A percentile compares a stretch with the other conserved stretches of the same genome.
phyloP scores from a whole-genome alignment of 1,140 invertebrate genomes.

The Aethina tumida region DNA sequence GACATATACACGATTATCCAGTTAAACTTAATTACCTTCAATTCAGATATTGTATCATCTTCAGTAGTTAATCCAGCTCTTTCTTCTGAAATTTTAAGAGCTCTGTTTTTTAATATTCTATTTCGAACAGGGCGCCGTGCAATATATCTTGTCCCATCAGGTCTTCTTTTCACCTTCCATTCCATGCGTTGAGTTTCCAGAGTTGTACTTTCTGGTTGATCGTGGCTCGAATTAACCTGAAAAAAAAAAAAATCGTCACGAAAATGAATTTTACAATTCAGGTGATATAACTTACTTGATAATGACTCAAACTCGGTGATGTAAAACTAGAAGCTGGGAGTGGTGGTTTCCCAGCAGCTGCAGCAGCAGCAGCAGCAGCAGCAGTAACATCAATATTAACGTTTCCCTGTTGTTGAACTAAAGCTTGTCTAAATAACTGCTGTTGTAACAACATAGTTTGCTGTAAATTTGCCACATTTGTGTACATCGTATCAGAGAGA shows the following conservation, averaged over 20 bases:
- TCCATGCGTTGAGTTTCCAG: constrained; percentile 52
- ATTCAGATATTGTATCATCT: constrained; percentile 71
- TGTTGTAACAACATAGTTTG: constrained; percentile 65
- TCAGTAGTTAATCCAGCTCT: constrained; percentile 67
- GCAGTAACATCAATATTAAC: constrained; percentile 31
- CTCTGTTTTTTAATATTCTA: constrained; percentile 58
- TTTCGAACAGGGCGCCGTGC: constrained; percentile 60
- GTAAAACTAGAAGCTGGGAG: constrained; percentile 39
- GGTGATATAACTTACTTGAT: constrained; percentile 32
- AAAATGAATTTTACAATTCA: not conserved
- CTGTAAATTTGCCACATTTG: constrained; percentile 59
- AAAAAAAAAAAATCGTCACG: constrained; percentile 6
- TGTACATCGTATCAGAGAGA: constrained; percentile 55
- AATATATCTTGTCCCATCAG: constrained; percentile 72
- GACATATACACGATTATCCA: no score
- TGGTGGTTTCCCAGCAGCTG: no score
- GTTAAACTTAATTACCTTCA: constrained; percentile 45
- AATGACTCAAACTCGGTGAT: constrained; percentile 48
- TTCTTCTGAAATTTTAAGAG: constrained; percentile 58
- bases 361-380: no score
- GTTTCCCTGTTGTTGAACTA: constrained; percentile 29
- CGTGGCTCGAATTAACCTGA: constrained; percentile 19
- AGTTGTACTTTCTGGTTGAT: constrained; percentile 26
- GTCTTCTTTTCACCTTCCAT: constrained; percentile 70
- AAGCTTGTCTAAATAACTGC: constrained; percentile 53